Base-by-base conservation (phyloP, 2,797 vertebrate species). In the Hypotaenidia philippensis region DNA sequence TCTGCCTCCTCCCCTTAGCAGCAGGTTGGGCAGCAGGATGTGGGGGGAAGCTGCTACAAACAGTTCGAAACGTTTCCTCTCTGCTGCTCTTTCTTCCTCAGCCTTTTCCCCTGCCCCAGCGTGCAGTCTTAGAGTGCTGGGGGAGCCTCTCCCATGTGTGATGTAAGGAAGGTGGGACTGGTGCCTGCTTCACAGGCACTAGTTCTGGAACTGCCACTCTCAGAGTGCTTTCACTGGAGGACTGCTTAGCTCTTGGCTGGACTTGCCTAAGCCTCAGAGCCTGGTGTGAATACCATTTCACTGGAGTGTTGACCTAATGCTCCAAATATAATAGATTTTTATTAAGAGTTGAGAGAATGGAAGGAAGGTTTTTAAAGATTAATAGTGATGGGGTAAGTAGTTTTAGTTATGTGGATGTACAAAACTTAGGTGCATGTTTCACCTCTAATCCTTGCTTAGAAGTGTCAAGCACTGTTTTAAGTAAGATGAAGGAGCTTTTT, bases 301-400 rank as follows among this genome's bases (percentile, higher is more conserved):
- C n/a, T 50, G 18, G 38, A 49, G n/a, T 57, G 79, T 40, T 90
- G 61, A 68, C 41, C 71, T 76, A 13, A 53, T 41, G 52, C 32
- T 81, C 57, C 44, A 29, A n/a, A 4, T 87, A 84, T 83, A 60
- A 59, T 84, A 41, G 41, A 41, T 41, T 59, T 63, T 68, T 36
- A 71, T 83, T 71, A 68, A 68, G 52, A 85, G 91, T 75, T 81
- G 87, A 40, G 53, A 71, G 56, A 81, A 38, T 41, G 71, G 65
- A 93, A 83, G 23, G 64, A 75, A 78, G 59, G 57, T 87, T 95
- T 91, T 72, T 82, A 40, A 56, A 70, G 71, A 49, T 92, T 89
- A 74, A 53, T 23, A 5, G 27, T 44, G 45, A 61, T 75, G 34
- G 59, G 6, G 56, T 77, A 59, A 68, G 32, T 63, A 21, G 61